phyloP scores from a whole-genome alignment of 2,113 vertebrate species.

The Cyphomyrus plagiostoma region DNA sequence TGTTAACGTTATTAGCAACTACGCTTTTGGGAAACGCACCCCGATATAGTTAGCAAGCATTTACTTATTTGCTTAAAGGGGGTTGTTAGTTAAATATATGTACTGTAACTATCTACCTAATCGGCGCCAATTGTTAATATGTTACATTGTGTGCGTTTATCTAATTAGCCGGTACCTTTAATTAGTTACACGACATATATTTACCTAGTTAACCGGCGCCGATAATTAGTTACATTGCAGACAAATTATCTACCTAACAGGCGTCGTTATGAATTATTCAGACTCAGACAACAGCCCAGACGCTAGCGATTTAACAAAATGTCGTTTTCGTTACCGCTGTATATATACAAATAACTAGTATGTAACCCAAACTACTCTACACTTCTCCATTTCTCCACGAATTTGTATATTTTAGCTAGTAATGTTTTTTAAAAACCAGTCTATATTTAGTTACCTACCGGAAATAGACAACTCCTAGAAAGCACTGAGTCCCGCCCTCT shows the following conservation, averaged over 20 bases:
- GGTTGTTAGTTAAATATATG: too few relatives aligned
- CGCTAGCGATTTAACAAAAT: neutral
- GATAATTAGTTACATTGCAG: neutral
- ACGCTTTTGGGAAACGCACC: neutral
- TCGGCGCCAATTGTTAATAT: neutral
- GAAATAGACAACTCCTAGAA: neutral
- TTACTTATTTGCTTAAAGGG: neutral
- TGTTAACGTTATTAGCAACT: neutral
- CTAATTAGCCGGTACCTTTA: neutral
- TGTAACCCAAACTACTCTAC: neutral
- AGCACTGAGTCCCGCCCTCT: neutral
- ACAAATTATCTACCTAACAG: neutral
- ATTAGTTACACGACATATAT: neutral
- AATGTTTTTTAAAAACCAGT: neutral
- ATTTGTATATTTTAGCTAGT: neutral
- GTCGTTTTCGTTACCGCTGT: neutral
- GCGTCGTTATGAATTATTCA: neutral
- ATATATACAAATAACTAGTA: neutral
- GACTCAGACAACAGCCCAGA: neutral
- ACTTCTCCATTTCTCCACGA: neutral
- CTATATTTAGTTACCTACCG: conserved; percentile 1
- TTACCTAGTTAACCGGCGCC: neutral
- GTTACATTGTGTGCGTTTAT: neutral
- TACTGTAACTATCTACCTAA: neutral
- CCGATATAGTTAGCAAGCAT: neutral